Evolutionary conservation across 2,888 invertebrate species (phyloP).

Genomic region (Bellardia pandia): DNA sequence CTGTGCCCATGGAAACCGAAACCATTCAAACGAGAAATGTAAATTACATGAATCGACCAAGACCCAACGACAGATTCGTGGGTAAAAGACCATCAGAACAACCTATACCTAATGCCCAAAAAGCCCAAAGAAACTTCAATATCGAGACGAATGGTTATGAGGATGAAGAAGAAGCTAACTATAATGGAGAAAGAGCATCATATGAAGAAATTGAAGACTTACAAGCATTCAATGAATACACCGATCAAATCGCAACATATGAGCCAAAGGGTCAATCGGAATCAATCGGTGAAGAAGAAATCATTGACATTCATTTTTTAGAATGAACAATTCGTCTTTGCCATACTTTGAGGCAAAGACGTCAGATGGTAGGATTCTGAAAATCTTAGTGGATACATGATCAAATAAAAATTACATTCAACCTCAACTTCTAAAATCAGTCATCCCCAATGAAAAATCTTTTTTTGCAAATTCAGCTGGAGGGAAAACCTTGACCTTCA

Average conservation of each 20-base stretch:
- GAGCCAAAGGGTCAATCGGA: neutral
- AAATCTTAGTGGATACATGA: neutral
- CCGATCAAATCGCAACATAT: neutral
- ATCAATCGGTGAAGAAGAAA: neutral
- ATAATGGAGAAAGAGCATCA: neutral
- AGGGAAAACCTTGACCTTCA: no score
- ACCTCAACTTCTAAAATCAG: no score
- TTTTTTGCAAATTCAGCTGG: no score
- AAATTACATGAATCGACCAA: neutral
- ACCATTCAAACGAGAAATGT: no score
- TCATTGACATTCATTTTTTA: conserved; percentile 1
- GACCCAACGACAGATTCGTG: neutral
- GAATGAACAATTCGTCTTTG: neutral
- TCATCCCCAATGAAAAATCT: no score
- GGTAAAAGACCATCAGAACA: conserved; percentile 12
- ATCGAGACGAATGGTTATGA: neutral
- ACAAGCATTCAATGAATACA: neutral
- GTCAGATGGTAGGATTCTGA: neutral
- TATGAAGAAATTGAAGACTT: neutral
- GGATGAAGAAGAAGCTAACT: neutral
- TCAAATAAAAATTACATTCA: conserved; percentile 9
- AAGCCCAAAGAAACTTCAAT: neutral
- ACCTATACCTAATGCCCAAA: neutral
- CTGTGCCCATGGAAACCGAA: no score
- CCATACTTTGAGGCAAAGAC: conserved; percentile 1